These are phyloP conservation scores for Chanos chanos DNA, from an alignment of 2,797 vertebrate species.

Conservation along the genomic window DNA sequence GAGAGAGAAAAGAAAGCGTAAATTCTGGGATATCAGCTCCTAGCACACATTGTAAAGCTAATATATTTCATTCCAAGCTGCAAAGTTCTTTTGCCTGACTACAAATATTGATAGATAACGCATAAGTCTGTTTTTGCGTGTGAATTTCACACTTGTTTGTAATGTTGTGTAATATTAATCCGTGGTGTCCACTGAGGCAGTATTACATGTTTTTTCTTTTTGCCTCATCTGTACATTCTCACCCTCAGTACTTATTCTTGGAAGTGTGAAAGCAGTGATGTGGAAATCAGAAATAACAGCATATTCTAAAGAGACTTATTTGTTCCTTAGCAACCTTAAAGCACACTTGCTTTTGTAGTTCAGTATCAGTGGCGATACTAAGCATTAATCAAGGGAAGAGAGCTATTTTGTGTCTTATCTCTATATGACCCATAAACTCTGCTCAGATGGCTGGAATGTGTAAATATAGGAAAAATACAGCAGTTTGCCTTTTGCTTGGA, in stretches of 20 bases:
- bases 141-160: neutral
- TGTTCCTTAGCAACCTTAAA: constrained; percentile 71
- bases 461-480: neutral
- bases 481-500: too few species aligned
- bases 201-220: constrained; percentile 14
- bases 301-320: constrained; percentile 54
- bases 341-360: constrained; percentile 52
- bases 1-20: neutral
- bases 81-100: too few species aligned
- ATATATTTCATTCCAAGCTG: too few species aligned
- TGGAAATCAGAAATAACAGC: constrained; percentile 72
- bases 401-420: constrained; percentile 5
- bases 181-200: constrained; percentile 15
- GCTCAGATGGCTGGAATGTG: neutral
- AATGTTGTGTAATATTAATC: constrained; percentile 9
- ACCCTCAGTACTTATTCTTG: constrained; percentile 51
- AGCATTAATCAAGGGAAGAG: constrained; percentile 33
- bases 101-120: too few species aligned
- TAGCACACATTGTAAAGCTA: neutral
- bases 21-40: constrained; percentile 14
- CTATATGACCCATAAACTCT: neutral
- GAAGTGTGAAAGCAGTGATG: constrained; percentile 70
- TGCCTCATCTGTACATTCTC: constrained; percentile 15
- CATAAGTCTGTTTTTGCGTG: constrained; percentile 4
- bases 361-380: constrained; percentile 47